Base-by-base conservation (phyloP, 2,113 vertebrate species). In the Gila orcuttii region DNA sequence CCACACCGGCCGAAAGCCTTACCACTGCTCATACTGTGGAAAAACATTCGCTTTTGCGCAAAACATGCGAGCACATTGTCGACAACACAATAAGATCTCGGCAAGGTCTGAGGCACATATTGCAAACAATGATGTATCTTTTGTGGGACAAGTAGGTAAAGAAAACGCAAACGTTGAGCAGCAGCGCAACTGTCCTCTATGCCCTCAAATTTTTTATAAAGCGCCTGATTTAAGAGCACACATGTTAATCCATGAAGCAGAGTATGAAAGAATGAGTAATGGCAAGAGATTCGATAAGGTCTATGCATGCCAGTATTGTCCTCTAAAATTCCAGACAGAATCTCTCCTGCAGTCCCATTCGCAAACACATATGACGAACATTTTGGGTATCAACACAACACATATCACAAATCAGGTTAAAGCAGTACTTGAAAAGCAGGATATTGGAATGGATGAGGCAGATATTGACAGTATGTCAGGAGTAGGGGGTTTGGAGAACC, bases 1-100 rank as follows among this genome's bases (percentile, higher is more conserved):
- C 45, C 96, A 97, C 90, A 95, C 95, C 0, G 95, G 95, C 1
- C 94, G 95, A 64, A 96, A 96, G 69, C 95, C 96, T 6, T 93
- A 93, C 87, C 91, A 90, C 74, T 91, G 95, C 86, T 79, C 92
- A 0, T 88, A 93, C 76, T 93, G 96, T 62, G 91, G 95, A 9
- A 94, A 94, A 87, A 89, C 33, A 6, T 96, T 95, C 75, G 95
- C 95, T 25, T 94, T 96, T 7, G 93, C 94, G 6, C 94, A 95
- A 86, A 96, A 95, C 88, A 92, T 95, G 94, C 95, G 94, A 90
- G 93, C 94, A 0, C 95, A 96, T 90, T 93, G 89, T 85, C 93
- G 94, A 47, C 93, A 94, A 82, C 95, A 96, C 55, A 91, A 93
- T 77, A 92, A 91, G 57, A 82, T 86, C 25, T 13, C 88, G 31